A percentile compares a stretch with the other conserved stretches of the same genome.
Evolutionary conservation across 2,113 vertebrate species (phyloP).

Genomic region (Ia io): DNA sequence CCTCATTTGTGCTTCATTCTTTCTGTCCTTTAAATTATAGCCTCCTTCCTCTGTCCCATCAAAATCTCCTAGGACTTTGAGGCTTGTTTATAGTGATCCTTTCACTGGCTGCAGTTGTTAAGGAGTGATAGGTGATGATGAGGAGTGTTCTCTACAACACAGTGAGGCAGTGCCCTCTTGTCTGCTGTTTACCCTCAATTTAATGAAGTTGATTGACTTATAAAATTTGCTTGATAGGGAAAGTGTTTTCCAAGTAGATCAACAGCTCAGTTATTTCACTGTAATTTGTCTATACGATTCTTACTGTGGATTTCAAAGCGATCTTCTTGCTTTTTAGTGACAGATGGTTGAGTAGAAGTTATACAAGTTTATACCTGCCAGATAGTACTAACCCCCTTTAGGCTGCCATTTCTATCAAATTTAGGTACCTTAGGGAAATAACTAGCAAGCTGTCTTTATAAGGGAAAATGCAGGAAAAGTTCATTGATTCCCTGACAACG

Average conservation of each 20-base stretch:
- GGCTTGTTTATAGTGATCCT: constrained; percentile 51
- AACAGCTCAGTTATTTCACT: constrained; percentile 55
- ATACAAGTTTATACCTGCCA: neutral
- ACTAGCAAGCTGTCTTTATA: neutral
- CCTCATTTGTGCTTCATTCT: constrained; percentile 21
- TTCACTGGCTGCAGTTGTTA: constrained; percentile 34
- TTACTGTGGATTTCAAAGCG: constrained; percentile 51
- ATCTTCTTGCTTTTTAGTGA: constrained; percentile 45
- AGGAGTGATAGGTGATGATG: neutral
- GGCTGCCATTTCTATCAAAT: neutral
- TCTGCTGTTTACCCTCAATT: constrained; percentile 42
- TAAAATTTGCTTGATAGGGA: constrained; percentile 16
- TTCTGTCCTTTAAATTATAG: constrained; percentile 32
- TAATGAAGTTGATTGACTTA: constrained; percentile 42
- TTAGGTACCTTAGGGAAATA: neutral
- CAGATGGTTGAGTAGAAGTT: constrained; percentile 41
- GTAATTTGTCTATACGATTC: constrained; percentile 31
- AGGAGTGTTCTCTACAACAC: neutral
- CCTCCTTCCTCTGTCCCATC: constrained; percentile 37
- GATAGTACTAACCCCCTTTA: neutral
- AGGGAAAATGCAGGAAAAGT: neutral
- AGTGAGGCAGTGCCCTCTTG: neutral
- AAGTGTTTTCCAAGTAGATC: constrained; percentile 58
- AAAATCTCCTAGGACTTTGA: constrained; percentile 46
- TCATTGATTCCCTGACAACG: neutral